A percentile compares a stretch with the other conserved stretches of the same genome.
phyloP scores from a whole-genome alignment of 1,140 invertebrate species.

The Drosophila saltans region DNA sequence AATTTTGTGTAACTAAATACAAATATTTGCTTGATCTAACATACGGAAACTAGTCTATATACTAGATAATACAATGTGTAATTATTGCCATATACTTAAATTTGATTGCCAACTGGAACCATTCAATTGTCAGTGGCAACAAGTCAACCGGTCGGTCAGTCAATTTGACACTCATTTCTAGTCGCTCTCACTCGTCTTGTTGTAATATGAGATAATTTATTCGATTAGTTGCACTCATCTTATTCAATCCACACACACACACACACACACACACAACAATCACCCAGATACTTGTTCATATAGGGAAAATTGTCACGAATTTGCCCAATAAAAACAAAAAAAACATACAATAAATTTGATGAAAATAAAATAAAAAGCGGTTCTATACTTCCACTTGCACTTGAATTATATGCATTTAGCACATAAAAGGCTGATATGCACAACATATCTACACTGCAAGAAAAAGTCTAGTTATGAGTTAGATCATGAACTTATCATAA shows the following conservation, averaged over 20 bases:
- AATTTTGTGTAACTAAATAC: background rate
- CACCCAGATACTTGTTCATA: background rate
- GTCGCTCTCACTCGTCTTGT: constrained; percentile 19
- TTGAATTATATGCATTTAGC: constrained; percentile 16
- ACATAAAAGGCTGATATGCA: background rate
- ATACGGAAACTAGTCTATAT: constrained; percentile 3
- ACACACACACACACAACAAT: constrained; percentile 25
- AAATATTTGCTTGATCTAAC: background rate
- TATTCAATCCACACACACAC: constrained; percentile 27
- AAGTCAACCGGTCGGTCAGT: constrained; percentile 23
- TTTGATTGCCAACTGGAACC: constrained; percentile 20
- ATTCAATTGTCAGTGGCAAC: constrained; percentile 25
- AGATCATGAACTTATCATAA: too few species aligned
- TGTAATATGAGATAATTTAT: constrained; percentile 67
- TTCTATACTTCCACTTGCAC: constrained; percentile 16
- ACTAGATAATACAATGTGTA: background rate
- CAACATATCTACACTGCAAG: constrained; percentile 1
- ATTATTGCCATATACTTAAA: background rate
- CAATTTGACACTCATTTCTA: constrained; percentile 36
- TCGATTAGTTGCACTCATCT: constrained; percentile 56
- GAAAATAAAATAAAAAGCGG: constrained; percentile 1
- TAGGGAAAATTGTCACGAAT: constrained; percentile 13
- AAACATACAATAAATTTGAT: background rate
- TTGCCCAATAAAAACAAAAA: background rate
- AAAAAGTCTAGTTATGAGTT: background rate